Base-by-base conservation (phyloP, 2,888 invertebrate species). In the Brachyptera risi region DNA sequence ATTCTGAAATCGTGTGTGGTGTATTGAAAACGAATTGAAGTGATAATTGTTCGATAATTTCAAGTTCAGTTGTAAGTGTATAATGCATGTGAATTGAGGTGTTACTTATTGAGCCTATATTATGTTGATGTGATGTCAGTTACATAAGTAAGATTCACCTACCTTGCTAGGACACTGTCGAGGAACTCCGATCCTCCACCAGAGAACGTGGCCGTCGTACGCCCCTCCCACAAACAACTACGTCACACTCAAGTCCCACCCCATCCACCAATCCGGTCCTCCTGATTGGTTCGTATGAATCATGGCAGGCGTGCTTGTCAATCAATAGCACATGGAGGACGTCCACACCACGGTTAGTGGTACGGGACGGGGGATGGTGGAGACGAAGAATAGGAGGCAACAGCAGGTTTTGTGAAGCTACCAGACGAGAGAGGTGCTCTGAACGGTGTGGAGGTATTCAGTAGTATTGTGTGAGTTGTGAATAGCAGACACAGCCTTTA, bases 231-330 rank as follows among this genome's bases (percentile, higher is more conserved):
- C 59, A 37, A 59, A 60, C 60, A 56, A 61, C 62, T 63, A 68
- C 68, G 68, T 68, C 68, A 67, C 63, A 49, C 19, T 54, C 19
- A 24, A 49, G 42, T 63, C 61, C 62, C 61, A 21, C 63, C 61
- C 40, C 17, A 27, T 9, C 24, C 38, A 24, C 21, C 56, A 19
- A 7, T 13, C 37, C 23, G 40, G 35, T 35, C 35, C 19, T 35
- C 40, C 31, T 50, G 59, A 70, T 71, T 70, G 71, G 71, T 61
- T 59, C 60, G 47, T 56, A 56, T 61, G 59, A 68, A 70, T 68
- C 65, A 70, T 70, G 70, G 70, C 70, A 70, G 69, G 67, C 69
- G 66, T 65, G 67, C 65, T 67, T 67, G 70, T 68, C 69, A 70
- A 69, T 70, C 70, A 68, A 68, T 67, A 67, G 63, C 60, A 58